Conservation (phyloP, 2,113 vertebrate genomes). For the Psilopsiagon aymara region DNA sequence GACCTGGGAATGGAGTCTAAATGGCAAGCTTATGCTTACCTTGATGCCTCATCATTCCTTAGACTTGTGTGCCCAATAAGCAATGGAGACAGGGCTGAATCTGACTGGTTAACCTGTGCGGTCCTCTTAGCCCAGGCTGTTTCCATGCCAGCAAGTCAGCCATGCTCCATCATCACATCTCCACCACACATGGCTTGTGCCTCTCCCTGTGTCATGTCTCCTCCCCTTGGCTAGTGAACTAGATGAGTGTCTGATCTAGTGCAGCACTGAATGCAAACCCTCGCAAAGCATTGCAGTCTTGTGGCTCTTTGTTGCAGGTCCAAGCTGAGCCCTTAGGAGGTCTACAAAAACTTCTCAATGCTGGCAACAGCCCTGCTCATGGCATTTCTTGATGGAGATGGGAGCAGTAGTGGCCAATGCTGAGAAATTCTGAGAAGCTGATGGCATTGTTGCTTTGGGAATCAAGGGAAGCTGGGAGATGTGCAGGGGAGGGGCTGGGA, state of each 20-base stretch:
- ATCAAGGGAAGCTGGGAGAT: neutral
- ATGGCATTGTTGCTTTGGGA: neutral
- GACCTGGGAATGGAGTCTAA: neutral
- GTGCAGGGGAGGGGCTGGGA: neutral
- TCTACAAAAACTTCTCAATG: neutral
- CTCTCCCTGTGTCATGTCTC: neutral
- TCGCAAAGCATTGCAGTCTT: fast-evolving
- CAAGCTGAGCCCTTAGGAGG: neutral
- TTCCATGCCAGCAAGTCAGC: neutral
- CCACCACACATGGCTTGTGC: neutral
- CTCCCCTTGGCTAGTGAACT: neutral
- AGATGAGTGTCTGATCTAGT: neutral
- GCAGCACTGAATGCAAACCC: neutral
- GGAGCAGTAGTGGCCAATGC: neutral
- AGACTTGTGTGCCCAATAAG: neutral
- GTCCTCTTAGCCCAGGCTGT: neutral
- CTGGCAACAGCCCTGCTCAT: neutral
- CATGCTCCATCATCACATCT: neutral
- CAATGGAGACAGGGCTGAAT: neutral
- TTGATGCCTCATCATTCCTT: neutral
- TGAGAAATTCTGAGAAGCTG: neutral
- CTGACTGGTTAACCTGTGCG: fast-evolving
- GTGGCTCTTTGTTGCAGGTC: neutral
- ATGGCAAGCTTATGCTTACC: neutral
- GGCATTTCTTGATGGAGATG: neutral